Evolutionary conservation across 2,888 invertebrate genomes (phyloP).

Genomic region (Xestia ashworthii): DNA sequence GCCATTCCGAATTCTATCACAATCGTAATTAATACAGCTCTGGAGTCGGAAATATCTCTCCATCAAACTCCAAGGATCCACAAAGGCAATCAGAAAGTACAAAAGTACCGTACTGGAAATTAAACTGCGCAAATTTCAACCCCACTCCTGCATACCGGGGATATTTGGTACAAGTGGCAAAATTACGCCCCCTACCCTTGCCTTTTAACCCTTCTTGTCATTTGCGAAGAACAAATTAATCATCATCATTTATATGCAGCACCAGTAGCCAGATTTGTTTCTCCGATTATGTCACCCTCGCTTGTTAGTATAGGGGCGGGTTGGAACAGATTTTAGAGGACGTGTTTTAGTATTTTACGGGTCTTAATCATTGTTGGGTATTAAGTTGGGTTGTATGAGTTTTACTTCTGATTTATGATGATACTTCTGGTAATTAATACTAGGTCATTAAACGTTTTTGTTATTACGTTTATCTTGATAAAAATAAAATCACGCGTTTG

Average conservation of each 20-base stretch:
- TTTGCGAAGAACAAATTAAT: slow-evolving; percentile 90
- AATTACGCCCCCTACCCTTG: slow-evolving; percentile 81
- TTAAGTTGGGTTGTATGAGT: slow-evolving; percentile 58
- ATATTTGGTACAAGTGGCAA: slow-evolving; percentile 85
- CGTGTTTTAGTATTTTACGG: slow-evolving; percentile 83
- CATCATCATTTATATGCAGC: slow-evolving; percentile 91
- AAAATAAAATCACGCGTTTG: not conserved
- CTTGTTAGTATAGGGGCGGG: slow-evolving; percentile 84
- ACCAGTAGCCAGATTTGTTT: slow-evolving; percentile 90
- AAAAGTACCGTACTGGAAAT: slow-evolving; percentile 83
- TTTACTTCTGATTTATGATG: slow-evolving; percentile 44
- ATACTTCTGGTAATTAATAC: slow-evolving; percentile 28
- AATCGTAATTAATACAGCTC: slow-evolving; percentile 87
- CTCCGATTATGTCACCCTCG: slow-evolving; percentile 89
- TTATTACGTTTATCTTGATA: slow-evolving; percentile 11
- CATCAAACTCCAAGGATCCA: slow-evolving; percentile 85
- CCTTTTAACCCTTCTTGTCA: slow-evolving; percentile 90
- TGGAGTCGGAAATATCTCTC: slow-evolving; percentile 89
- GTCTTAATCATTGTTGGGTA: slow-evolving; percentile 77
- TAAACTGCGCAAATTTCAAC: slow-evolving; percentile 82
- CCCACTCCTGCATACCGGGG: slow-evolving; percentile 77
- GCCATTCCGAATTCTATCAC: slow-evolving; percentile 75
- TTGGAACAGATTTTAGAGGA: slow-evolving; percentile 83
- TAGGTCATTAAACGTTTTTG: slow-evolving; percentile 20
- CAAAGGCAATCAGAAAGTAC: slow-evolving; percentile 88